Evolutionary conservation across 2,113 vertebrate species (phyloP), one percentile per base, ranked within the genome.

Genomic region (Tor tambroides): DNA sequence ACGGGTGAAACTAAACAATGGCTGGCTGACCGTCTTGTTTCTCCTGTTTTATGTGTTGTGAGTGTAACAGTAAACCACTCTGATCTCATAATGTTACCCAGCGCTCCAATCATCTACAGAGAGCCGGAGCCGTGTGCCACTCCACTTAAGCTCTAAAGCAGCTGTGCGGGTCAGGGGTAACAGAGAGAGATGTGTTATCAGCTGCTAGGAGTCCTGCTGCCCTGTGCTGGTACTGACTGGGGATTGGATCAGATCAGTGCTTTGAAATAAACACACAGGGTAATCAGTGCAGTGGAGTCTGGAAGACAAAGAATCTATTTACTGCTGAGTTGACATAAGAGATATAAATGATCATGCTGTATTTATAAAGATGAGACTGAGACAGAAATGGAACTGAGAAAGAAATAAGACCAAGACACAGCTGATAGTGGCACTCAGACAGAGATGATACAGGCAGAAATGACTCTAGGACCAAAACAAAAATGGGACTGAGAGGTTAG

Each of bases 81-180:
- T 92, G 90, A 93, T 94, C 91, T 87, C 91, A 92, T 92, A 91
- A 93, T 92, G 89, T 89, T 90, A 91, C 91, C 89, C 61, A 86
- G 89, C 89, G 84, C 85, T 89, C 90, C 91, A 94, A 92, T 93
- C 87, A 92, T 91, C 2, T 87, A 87, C 91, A 91, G 90, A 92
- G 89, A 90, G 71, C 71, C 78, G 86, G 87, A 92, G 87, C 84
- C 85, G 79, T 80, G 90, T 21, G 49, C 88, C 87, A 30, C 86
- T 90, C 89, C 85, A 74, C 89, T 90, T 85, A 92, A 94, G 91
- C 89, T 91, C 87, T 91, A 90, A 92, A 92, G 80, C 93, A 94
- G 89, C 92, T 93, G 91, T 43, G 86, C 26, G 54, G 81, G 91
- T 85, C 88, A 89, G 21, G 92, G 91, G 92, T 92, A 94, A 91